A percentile compares a stretch with the other conserved stretches of the same genome.
phyloP scores from a whole-genome alignment of 23 tunicate genomes.

The Halocynthia aurantium region DNA sequence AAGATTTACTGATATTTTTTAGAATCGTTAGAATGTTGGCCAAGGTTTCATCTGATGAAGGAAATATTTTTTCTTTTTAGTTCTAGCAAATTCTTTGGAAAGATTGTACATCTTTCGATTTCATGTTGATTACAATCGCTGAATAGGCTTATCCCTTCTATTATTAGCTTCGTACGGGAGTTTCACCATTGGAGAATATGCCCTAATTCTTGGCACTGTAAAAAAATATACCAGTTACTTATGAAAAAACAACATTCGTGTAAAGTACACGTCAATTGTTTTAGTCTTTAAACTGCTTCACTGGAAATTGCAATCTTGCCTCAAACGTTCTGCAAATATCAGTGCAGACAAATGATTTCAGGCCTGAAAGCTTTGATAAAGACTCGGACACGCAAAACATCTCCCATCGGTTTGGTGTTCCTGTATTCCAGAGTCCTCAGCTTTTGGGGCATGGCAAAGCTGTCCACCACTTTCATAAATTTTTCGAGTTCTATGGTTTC shows the following conservation, averaged over 20 bases:
- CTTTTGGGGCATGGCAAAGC: conserved; percentile 8
- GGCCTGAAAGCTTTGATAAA: conserved; percentile 1
- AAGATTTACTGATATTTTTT: not conserved
- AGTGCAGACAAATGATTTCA: conserved; percentile 26
- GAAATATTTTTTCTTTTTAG: conserved; percentile 13
- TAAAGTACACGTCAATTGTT: not conserved
- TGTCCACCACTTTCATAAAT: conserved; percentile 2
- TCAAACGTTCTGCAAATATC: not conserved
- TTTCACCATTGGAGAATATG: conserved; percentile 12
- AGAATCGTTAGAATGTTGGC: not conserved
- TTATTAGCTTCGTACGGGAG: conserved; percentile 6
- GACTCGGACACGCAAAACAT: conserved; percentile 5
- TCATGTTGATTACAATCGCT: not conserved
- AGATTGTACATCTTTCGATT: not conserved
- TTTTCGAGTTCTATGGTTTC: conserved; percentile 21
- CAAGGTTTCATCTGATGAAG: not conserved
- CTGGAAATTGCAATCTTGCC: not conserved
- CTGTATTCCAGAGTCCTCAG: conserved; percentile 27
- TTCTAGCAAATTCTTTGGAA: conserved; percentile 9
- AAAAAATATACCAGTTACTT: not conserved
- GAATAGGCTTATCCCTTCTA: conserved; percentile 26
- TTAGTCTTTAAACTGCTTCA: conserved; percentile 16
- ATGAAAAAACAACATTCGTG: not conserved
- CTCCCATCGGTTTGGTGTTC: conserved; percentile 9
- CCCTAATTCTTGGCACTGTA: not conserved